Evolutionary conservation across 2,797 vertebrate genomes (phyloP), one percentile per base, ranked within the genome.

Genomic region (Phrynocephalus vlangalii): DNA sequence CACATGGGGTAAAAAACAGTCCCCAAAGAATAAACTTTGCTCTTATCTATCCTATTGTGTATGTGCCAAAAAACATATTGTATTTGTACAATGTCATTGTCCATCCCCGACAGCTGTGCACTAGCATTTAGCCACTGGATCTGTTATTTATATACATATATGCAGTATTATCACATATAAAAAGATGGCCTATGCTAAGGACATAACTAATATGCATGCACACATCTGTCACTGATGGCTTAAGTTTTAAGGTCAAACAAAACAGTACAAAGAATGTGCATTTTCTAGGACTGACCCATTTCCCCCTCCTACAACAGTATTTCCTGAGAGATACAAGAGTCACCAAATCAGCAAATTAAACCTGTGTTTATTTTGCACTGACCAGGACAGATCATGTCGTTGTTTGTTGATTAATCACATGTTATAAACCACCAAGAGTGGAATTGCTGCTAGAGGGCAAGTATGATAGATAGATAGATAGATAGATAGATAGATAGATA

Each of bases 151-250:
- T 79, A 63, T 90, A 92, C 18, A 86, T 88, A n/a, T 28, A 81
- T 85, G 80, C 85, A 86, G n/a, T 87, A 10, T 0, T 88, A 80
- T 82, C 83, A 33, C 70, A 70, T 60, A 88, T 63, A 82, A 72
- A n/a, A 56, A 28, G 15, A 11, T 71, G 15, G 24, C n/a, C 20
- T 10, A 24, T 24, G 9, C 33, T 26, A 86, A 16, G 33, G 72
- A 38, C 16, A 73, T 38, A 33, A 76, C 24, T 20, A 77, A 76
- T 22, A 30, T 66, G 78, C 44, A 8, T n/a, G n/a, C 24, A 28
- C 24, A 79, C 48, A 86, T 56, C 76, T 79, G 44, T 70, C 22
- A 50, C 63, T 44, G 50, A 26, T 28, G 72, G 50, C 22, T 44
- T 13, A 67, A 22, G 33, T n/a, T 48, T 71, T 76, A 48, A 38